Conservation (phyloP, 2,888 invertebrate species). For the Monochamus alternatus region DNA sequence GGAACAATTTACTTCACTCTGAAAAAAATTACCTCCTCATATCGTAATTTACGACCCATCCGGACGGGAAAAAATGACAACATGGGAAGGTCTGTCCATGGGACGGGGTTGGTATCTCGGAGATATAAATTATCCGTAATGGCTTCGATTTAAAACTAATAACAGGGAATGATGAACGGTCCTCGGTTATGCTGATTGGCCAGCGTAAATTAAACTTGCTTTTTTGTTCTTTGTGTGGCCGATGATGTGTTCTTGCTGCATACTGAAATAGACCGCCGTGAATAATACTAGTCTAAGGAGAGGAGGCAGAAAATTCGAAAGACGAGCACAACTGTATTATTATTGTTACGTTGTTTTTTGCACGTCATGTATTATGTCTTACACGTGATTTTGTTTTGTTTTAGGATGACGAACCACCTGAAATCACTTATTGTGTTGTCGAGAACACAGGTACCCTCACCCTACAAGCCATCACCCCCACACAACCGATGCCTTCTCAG, state of each 20-base stretch:
- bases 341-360: too few relatives aligned
- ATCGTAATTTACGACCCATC: neutral
- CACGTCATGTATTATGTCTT: too few relatives aligned
- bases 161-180: constrained; percentile 4
- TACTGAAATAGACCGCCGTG: neutral
- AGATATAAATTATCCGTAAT: neutral
- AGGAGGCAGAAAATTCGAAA: too few relatives aligned
- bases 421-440: constrained; percentile 95
- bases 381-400: constrained; percentile 60
- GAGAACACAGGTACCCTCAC: constrained; percentile 90
- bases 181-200: neutral
- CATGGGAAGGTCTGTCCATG: neutral
- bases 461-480: constrained; percentile 91
- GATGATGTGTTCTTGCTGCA: neutral
- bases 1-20: neutral
- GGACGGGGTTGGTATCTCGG: neutral
- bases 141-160: neutral
- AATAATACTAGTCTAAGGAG: neutral
- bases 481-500: constrained; percentile 94
- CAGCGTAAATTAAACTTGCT: constrained; percentile 6
- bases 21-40: neutral
- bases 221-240: constrained; percentile 1
- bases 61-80: neutral
- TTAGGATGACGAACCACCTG: constrained; percentile 95
- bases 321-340: too few relatives aligned